phyloP scores from a whole-genome alignment of 1,140 invertebrate species.

The Aradophagus sp. region DNA sequence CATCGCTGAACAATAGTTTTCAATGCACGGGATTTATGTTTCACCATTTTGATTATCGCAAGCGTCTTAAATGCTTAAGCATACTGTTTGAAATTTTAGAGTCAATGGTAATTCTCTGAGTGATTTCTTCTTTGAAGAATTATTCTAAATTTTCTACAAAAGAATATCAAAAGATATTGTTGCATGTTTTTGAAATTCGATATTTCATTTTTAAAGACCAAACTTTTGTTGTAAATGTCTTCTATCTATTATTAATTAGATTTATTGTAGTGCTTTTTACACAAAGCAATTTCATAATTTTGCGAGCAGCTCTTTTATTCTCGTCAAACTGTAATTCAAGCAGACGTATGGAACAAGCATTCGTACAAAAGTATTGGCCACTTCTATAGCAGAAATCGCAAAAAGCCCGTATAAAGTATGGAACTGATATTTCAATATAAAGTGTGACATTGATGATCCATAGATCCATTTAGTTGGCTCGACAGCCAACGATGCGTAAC shows the following conservation, averaged over 20 bases:
- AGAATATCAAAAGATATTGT: too few species aligned
- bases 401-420: constrained; percentile 31
- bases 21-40: too few species aligned
- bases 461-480: constrained; percentile 59
- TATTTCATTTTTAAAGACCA: too few species aligned
- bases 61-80: too few species aligned
- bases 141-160: too few species aligned
- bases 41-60: too few species aligned
- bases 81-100: too few species aligned
- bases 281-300: constrained; percentile 6
- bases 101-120: too few species aligned
- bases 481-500: constrained; percentile 64
- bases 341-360: constrained; percentile 17
- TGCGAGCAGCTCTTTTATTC: constrained; percentile 1
- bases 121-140: too few species aligned
- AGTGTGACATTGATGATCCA: constrained; percentile 58
- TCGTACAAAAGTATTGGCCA: constrained; percentile 28
- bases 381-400: constrained; percentile 15
- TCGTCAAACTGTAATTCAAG: constrained; percentile 6
- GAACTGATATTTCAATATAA: constrained; percentile 48
- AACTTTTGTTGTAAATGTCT: too few species aligned
- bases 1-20: background rate
- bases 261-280: background rate
- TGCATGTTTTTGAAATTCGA: too few species aligned
- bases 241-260: too few species aligned